Percentiles rank a stretch among this genome's conserved stretches.
Evolutionary conservation across 2,888 invertebrate species (phyloP).

Genomic region (Agrochola circellaris): DNA sequence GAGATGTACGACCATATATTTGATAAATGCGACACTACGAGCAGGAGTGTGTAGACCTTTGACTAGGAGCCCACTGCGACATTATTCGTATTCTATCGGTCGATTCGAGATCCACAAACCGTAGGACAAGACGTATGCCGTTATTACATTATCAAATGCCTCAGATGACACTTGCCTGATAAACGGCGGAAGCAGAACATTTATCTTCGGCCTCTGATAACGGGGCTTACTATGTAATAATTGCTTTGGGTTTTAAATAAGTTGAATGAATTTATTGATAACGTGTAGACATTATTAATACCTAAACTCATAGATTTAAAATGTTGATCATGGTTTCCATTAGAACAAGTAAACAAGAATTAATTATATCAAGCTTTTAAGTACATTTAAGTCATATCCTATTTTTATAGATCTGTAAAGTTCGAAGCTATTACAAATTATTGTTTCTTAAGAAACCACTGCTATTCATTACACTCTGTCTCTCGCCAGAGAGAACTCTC

Average conservation of each 20-base stretch:
- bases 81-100: constrained; percentile 73
- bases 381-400: no score
- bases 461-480: no score
- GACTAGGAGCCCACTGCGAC: constrained; percentile 73
- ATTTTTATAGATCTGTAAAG: no score
- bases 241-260: constrained; percentile 4
- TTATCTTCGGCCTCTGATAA: constrained; percentile 47
- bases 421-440: no score
- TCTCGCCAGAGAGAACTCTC: no score
- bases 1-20: constrained; percentile 77
- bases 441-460: no score
- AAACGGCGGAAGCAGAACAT: constrained; percentile 37
- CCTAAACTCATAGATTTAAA: background rate
- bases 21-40: constrained; percentile 80
- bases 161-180: constrained; percentile 40
- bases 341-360: background rate
- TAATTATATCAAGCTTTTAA: no score
- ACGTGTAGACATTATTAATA: background rate
- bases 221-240: constrained; percentile 18
- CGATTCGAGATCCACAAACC: constrained; percentile 62
- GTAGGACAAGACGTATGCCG: constrained; percentile 59
- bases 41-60: constrained; percentile 74
- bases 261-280: background rate
- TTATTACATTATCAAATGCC: constrained; percentile 58
- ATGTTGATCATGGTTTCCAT: background rate